Base-by-base conservation (phyloP, 2,797 vertebrate species). In the Pelodytes ibericus region DNA sequence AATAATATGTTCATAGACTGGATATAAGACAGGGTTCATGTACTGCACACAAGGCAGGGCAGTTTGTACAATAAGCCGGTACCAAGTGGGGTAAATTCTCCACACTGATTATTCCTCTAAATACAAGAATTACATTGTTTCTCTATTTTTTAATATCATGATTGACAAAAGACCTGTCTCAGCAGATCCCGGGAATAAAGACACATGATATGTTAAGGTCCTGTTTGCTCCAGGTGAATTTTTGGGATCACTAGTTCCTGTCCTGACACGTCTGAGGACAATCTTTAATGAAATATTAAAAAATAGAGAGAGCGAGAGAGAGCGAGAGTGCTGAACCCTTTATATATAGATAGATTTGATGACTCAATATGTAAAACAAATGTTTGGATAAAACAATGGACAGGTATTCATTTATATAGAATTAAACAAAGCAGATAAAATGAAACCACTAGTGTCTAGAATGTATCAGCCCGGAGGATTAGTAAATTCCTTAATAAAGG, bases 201-300 rank as follows among this genome's bases (percentile, higher is more conserved):
- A 53, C 72, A 59, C 25, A 20, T 33, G 24, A 18, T 41, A 24
- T 27, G 16, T 63, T 44, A 41, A 20, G 31, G 60, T 22, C 51
- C 22, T 44, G 61, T 67, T 18, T 29, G 82, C 82, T 72, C 71
- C 58, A 56, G 81, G 82, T 84, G 85, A 87, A 90, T 88, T 82
- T 88, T 83, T 83, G 75, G 83, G 84, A 90, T 89, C 88, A 84
- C 88, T 71, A 49, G 71, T 26, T 30, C 74, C 51, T 81, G 87
- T 75, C 72, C 64, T 49, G 82, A 80, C 92, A 63, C 31, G 78
- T 39, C 33, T 10, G 64, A 33, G 33, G 49, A 41, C 27, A n/a
- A 60, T 18, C 39, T 39, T 47, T 71, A 76, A 71, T 70, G 58
- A 16, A 18, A 58, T 10, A 44, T 24, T n/a, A n/a, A n/a, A n/a